These are phyloP conservation scores for Silurus asotus DNA, from an alignment of 2,113 vertebrate genomes.

Conservation along the genomic window DNA sequence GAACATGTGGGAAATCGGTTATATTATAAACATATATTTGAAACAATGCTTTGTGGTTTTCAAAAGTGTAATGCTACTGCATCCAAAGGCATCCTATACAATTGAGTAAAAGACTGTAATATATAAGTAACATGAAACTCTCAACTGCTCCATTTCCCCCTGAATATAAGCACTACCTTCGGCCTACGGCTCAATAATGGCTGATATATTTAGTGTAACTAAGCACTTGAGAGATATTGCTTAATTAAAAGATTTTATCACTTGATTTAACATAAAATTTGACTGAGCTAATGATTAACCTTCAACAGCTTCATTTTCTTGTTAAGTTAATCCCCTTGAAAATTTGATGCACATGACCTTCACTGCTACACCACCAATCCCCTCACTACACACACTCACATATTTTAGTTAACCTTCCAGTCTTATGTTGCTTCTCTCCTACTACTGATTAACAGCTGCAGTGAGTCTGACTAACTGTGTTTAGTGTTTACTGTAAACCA, in stretches of 20 bases:
- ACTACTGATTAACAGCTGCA: slow-evolving; percentile 13
- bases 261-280: not conserved
- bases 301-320: not conserved
- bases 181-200: too few species aligned
- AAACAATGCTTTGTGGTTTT: too few species aligned
- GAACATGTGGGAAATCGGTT: too few species aligned
- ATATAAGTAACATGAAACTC: not conserved
- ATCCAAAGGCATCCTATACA: too few species aligned
- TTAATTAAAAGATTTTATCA: not conserved
- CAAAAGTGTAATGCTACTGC: too few species aligned
- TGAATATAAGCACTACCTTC: not conserved
- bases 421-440: not conserved
- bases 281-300: not conserved
- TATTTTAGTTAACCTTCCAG: not conserved
- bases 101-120: not conserved
- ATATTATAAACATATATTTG: too few species aligned
- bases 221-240: not conserved
- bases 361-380: not conserved
- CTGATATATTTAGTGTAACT: not conserved
- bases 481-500: not conserved
- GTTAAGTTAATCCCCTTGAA: not conserved
- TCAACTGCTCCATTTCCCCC: too few species aligned
- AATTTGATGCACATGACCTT: not conserved
- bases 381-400: not conserved
- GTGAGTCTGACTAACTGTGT: not conserved